Evolutionary conservation across 2,888 invertebrate genomes (phyloP).

Genomic region (Zhengitettix transpicula): DNA sequence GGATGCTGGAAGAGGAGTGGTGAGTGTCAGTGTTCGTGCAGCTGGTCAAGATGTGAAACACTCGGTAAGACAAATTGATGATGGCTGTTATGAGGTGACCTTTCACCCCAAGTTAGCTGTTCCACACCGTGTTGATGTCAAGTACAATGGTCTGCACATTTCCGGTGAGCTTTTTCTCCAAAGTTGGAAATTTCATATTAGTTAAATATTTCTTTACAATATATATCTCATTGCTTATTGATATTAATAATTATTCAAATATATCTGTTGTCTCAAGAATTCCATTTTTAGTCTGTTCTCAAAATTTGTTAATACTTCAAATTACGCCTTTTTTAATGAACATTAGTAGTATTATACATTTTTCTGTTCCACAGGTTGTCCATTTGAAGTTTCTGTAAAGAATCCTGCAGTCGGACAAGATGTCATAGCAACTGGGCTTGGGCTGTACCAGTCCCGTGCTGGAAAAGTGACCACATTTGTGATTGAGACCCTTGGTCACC

Average conservation of each 20-base stretch:
- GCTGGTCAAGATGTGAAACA: conserved; percentile 70
- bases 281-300: too few species aligned
- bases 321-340: too few species aligned
- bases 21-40: conserved; percentile 65
- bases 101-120: conserved; percentile 80
- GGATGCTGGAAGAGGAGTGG: conserved; percentile 69
- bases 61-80: conserved; percentile 52
- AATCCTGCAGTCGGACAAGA: conserved; percentile 54
- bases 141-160: conserved; percentile 71
- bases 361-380: conserved; percentile 26
- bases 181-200: too few species aligned
- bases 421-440: conserved; percentile 60
- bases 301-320: too few species aligned
- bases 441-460: conserved; percentile 70
- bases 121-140: conserved; percentile 69
- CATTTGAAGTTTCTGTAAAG: conserved; percentile 37
- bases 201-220: too few species aligned
- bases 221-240: not conserved
- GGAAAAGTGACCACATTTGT: conserved; percentile 72
- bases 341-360: too few species aligned
- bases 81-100: conserved; percentile 62
- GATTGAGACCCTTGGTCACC: conserved; percentile 71
- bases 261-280: too few species aligned
- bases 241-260: too few species aligned
- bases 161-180: conserved; percentile 24